A percentile compares a stretch with the other conserved stretches of the same genome.
These are phyloP conservation scores for Tetragonisca angustula DNA, from an alignment of 2,888 invertebrate genomes.

Conservation along the genomic window DNA sequence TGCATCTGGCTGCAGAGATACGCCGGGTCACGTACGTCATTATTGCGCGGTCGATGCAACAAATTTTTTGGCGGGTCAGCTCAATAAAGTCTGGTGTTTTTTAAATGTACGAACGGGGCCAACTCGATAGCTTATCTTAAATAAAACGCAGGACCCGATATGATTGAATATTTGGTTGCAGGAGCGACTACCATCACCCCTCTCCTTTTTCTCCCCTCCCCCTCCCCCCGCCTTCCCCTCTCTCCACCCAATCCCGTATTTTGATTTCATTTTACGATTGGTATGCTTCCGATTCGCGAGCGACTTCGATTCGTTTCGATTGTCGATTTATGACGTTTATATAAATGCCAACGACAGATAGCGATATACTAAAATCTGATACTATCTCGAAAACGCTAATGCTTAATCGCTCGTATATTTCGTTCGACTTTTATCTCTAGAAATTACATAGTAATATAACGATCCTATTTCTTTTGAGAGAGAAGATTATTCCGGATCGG, in stretches of 20 bases:
- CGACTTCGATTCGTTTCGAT: constrained; percentile 20
- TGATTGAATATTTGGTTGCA: constrained; percentile 59
- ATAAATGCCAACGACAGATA: constrained; percentile 21
- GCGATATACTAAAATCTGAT: not conserved
- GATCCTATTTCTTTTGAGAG: not conserved
- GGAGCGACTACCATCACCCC: constrained; percentile 20
- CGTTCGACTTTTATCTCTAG: not conserved
- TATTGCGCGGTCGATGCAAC: constrained; percentile 61
- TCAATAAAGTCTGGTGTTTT: constrained; percentile 63
- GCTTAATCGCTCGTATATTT: constrained; percentile 3
- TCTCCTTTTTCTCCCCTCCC: no score
- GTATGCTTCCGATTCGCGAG: constrained; percentile 43
- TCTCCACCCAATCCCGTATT: constrained; percentile 29
- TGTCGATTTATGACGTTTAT: constrained; percentile 50
- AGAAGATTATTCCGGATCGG: not conserved
- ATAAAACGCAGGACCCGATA: constrained; percentile 54
- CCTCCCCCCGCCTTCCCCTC: fast-evolving
- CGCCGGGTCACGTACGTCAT: constrained; percentile 66
- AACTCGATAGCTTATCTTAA: constrained; percentile 61
- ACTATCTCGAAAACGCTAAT: not conserved
- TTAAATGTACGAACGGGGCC: constrained; percentile 47
- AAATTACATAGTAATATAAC: not conserved
- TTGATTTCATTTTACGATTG: constrained; percentile 51
- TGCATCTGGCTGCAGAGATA: constrained; percentile 71
- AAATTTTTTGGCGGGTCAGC: constrained; percentile 57